A percentile compares a stretch with the other conserved stretches of the same genome.
Evolutionary conservation across 37 sponge, comb jelly and placozoan genomes (phyloP).

Genomic region (Cliona cf. orientalis): DNA sequence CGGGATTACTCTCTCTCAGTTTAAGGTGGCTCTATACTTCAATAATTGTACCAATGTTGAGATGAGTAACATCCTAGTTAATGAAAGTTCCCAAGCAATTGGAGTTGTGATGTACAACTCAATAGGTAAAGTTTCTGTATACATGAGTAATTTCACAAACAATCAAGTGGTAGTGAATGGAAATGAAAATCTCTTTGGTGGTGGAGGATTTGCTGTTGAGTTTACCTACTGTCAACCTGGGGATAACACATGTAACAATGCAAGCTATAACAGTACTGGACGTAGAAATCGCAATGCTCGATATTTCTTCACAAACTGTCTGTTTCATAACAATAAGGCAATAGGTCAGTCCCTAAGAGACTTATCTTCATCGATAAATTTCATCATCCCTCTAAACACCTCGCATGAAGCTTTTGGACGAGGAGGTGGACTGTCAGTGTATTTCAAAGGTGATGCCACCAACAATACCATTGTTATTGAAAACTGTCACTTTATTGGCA

Average conservation of each 20-base stretch:
- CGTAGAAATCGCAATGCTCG: too few relatives aligned
- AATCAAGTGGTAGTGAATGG: too few relatives aligned
- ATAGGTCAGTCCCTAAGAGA: too few relatives aligned
- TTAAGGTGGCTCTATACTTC: neutral
- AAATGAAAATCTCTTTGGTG: too few relatives aligned
- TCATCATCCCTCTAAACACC: slow-evolving; percentile 9
- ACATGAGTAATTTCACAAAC: too few relatives aligned
- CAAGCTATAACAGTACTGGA: too few relatives aligned
- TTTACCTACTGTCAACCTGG: slow-evolving; percentile 66
- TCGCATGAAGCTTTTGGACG: slow-evolving; percentile 50
- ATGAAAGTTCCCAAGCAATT: too few relatives aligned
- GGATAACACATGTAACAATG: too few relatives aligned
- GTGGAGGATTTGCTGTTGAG: slow-evolving; percentile 41
- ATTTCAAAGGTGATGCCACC: slow-evolving; percentile 45
- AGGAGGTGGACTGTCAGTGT: slow-evolving; percentile 72
- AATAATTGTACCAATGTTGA: neutral
- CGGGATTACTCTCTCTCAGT: too few relatives aligned
- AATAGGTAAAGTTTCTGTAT: too few relatives aligned
- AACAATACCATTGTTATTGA: slow-evolving; percentile 17
- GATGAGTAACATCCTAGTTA: neutral
- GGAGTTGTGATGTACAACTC: too few relatives aligned
- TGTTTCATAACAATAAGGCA: slow-evolving; percentile 37
- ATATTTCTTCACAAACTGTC: slow-evolving; percentile 20
- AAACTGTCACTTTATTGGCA: slow-evolving; percentile 22
- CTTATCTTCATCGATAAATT: too few relatives aligned